Base-by-base conservation (phyloP, 2,888 invertebrate species). In the Cerceris ruficornis region DNA sequence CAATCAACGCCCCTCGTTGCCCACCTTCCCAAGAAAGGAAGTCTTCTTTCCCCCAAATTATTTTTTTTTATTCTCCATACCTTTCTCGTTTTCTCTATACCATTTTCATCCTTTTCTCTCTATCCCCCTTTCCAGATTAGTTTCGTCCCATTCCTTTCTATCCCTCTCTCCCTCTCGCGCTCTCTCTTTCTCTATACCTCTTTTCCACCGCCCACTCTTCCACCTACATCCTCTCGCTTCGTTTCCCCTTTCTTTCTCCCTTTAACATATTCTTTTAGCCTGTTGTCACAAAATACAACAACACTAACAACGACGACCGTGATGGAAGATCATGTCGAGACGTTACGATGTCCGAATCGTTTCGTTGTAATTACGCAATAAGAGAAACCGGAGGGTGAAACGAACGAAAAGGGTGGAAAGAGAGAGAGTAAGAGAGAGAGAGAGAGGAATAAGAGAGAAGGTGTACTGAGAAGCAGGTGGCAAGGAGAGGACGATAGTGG, bases 1-100 rank as follows among this genome's bases (percentile, higher is more conserved):
- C 74, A 69, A 84, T 85, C 81, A 81, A 82, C 82, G 82, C 77
- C 82, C 79, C 50, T 70, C 9, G 46, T 74, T 64, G 62, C 68
- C 67, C 73, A 75, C 59, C 69, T 72, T 69, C 75, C 66, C 43
- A 54, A 55, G 75, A 59, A 42, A 62, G 55, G 41, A 67, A 43
- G 50, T 15, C 59, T 28, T 11, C 54, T 39, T 50, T 11, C 50
- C 6, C 57, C 17, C 49, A 1, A 59, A 2, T 28, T 28, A 28
- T 28, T 17, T 9, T 41, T 28, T 54, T n/a, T 42, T 1, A 2
- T 58, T 1, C 15, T 50, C 14, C 54, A 28, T 59, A 43, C 17
- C 54, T 66, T 52, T 6, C 42, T 52, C 52, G 0, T 5, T 58
- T 28, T 46, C 2, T 49, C 43, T 4, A n/a, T 14, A 50, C 28